phyloP scores from a whole-genome alignment of 2,888 invertebrate species.

The Pyrrhia umbra region DNA sequence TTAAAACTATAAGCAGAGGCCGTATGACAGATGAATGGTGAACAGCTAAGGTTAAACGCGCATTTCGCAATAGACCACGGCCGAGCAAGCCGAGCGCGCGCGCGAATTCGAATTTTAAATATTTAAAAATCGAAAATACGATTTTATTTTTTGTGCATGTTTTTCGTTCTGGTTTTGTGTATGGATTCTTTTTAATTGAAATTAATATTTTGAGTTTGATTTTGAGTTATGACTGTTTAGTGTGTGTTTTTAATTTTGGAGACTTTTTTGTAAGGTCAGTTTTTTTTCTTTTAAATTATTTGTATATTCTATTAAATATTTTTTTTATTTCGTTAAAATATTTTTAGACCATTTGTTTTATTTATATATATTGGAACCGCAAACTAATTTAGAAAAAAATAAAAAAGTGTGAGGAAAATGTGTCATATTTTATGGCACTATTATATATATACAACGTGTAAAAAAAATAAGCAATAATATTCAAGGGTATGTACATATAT shows the following conservation, averaged over 20 bases:
- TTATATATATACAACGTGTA: no score
- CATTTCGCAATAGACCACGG: slow-evolving; percentile 62
- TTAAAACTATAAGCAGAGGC: slow-evolving; percentile 60
- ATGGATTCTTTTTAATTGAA: slow-evolving; percentile 19
- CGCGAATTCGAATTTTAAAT: slow-evolving; percentile 54
- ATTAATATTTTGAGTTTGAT: slow-evolving; percentile 46
- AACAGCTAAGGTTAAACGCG: slow-evolving; percentile 62
- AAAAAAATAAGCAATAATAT: no score
- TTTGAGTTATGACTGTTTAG: slow-evolving; percentile 42
- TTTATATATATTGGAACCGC: no score
- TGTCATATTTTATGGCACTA: no score
- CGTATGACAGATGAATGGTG: slow-evolving; percentile 62
- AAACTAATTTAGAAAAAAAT: no score
- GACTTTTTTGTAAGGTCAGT: slow-evolving; percentile 4
- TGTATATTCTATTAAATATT: neutral
- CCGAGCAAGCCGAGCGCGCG: slow-evolving; percentile 55
- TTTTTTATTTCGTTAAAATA: neutral
- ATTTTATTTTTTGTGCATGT: slow-evolving; percentile 19
- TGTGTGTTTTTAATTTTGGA: slow-evolving; percentile 31
- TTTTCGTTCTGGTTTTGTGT: slow-evolving; percentile 1
- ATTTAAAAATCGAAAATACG: slow-evolving; percentile 32
- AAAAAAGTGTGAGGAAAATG: no score
- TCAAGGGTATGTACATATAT: no score
- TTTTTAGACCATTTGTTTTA: neutral
- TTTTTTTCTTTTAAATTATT: slow-evolving; percentile 27